A percentile compares a stretch with the other conserved stretches of the same genome.
Conservation (phyloP, 2,888 invertebrate genomes). For the Anarsia innoxiella region DNA sequence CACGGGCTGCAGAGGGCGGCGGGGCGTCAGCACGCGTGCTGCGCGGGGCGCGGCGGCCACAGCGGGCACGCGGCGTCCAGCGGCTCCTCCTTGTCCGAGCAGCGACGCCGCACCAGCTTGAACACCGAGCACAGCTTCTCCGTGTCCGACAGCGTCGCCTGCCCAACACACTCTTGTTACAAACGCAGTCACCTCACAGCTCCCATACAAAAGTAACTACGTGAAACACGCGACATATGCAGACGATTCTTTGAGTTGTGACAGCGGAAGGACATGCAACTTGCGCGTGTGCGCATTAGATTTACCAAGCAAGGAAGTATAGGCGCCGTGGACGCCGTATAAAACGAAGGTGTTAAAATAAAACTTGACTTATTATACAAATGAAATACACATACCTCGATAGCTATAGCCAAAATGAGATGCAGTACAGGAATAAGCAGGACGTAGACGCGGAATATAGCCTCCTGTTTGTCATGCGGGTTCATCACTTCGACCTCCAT, state of each 20-base stretch:
- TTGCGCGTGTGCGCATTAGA: too few species aligned
- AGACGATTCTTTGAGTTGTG: too few species aligned
- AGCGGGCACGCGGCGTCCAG: slow-evolving; percentile 41
- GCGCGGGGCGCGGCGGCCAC: slow-evolving; percentile 34
- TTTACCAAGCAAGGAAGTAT: too few species aligned
- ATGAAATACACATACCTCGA: slow-evolving; percentile 74
- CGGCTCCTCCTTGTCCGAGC: slow-evolving; percentile 34
- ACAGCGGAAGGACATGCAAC: too few species aligned
- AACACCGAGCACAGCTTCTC: slow-evolving; percentile 38
- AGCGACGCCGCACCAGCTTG: slow-evolving; percentile 35
- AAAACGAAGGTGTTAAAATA: too few species aligned
- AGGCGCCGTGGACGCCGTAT: too few species aligned
- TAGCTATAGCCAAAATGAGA: slow-evolving; percentile 71
- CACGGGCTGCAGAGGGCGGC: background rate
- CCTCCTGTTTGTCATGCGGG: slow-evolving; percentile 34
- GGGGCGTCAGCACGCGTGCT: slow-evolving; percentile 29
- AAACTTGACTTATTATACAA: too few species aligned
- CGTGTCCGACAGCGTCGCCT: slow-evolving; percentile 57
- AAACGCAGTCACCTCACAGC: too few species aligned
- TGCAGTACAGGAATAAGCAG: slow-evolving; percentile 76
- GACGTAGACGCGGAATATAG: slow-evolving; percentile 73
- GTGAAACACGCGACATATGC: too few species aligned
- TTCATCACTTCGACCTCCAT: slow-evolving; percentile 72
- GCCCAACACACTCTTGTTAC: too few species aligned
- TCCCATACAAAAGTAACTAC: too few species aligned